These are phyloP conservation scores for Cephalotes varians DNA, from an alignment of 2,888 invertebrate genomes.

Conservation along the genomic window DNA sequence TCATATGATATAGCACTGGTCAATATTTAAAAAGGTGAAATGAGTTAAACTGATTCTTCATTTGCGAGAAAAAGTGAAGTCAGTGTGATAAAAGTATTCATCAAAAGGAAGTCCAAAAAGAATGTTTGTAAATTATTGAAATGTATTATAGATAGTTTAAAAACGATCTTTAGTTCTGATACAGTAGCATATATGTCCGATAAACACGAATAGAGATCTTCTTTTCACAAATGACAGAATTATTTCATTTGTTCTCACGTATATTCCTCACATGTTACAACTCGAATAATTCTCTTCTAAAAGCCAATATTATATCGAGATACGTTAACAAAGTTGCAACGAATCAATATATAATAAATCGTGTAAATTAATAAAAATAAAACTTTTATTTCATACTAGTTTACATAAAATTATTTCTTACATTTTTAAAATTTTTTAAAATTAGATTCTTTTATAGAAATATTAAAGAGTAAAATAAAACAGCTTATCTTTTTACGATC, in stretches of 20 bases:
- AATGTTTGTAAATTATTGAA: too few species aligned
- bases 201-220: too few species aligned
- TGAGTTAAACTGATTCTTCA: too few species aligned
- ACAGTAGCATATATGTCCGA: too few species aligned
- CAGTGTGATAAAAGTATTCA: too few species aligned
- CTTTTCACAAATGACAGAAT: too few species aligned
- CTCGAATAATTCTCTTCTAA: background rate
- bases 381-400: background rate
- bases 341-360: background rate
- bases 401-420: background rate
- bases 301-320: background rate
- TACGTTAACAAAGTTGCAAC: constrained; percentile 5
- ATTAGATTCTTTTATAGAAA: background rate
- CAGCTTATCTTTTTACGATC: background rate
- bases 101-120: too few species aligned
- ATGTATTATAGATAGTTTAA: too few species aligned
- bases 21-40: too few species aligned
- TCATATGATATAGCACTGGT: too few species aligned
- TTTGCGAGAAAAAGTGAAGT: too few species aligned
- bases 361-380: background rate
- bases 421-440: background rate
- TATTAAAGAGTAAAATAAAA: background rate
- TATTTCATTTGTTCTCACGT: background rate
- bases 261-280: background rate
- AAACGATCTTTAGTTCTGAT: too few species aligned